phyloP scores from a whole-genome alignment of 2,113 vertebrate genomes.

The Eulemur macaco region DNA sequence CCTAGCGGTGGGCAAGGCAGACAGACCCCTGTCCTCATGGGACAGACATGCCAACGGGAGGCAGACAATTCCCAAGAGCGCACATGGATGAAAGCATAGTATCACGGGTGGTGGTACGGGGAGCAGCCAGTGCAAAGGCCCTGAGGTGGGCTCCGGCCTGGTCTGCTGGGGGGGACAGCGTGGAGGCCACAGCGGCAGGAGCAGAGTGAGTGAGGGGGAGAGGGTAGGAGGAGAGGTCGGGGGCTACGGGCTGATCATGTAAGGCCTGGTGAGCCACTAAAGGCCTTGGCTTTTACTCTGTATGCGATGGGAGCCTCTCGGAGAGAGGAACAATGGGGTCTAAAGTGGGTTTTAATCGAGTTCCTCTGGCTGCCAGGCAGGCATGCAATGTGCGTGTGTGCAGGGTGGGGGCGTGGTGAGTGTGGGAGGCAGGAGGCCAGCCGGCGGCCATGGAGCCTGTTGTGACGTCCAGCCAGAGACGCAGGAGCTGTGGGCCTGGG shows the following conservation, averaged over 20 bases:
- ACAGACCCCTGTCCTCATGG: background rate
- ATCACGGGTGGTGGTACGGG: too few relatives aligned
- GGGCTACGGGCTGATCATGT: rapidly evolving
- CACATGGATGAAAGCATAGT: background rate
- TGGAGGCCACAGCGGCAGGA: background rate
- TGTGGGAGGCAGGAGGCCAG: background rate
- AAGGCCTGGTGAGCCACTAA: background rate
- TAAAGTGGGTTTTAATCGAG: background rate
- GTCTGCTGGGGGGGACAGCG: background rate
- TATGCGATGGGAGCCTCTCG: background rate
- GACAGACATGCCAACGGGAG: background rate
- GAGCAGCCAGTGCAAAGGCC: background rate
- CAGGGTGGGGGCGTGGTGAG: too few relatives aligned
- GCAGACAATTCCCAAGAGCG: background rate
- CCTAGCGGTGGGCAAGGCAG: background rate
- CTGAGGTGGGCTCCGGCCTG: background rate
- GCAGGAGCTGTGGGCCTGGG: background rate
- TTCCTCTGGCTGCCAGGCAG: background rate
- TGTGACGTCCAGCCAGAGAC: background rate
- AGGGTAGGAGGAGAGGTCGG: background rate
- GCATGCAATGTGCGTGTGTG: background rate
- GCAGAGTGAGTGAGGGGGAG: background rate
- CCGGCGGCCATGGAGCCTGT: background rate
- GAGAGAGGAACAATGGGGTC: background rate
- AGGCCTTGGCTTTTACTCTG: background rate